Evolutionary conservation across 1,140 invertebrate species (phyloP), one percentile per base, ranked within the genome.

Genomic region (Temnothorax longispinosus): DNA sequence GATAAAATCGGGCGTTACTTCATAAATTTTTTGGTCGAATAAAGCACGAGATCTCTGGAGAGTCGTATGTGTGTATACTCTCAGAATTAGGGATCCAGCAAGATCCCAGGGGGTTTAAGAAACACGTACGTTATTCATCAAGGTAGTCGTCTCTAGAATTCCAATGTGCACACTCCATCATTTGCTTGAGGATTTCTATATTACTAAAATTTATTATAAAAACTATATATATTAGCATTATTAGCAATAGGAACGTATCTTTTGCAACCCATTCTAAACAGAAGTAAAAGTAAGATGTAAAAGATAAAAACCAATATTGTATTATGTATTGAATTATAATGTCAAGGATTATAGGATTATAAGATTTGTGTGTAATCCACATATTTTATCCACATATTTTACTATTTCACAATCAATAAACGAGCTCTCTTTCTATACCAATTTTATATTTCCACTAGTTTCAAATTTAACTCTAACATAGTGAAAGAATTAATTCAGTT

Each of bases 401-500:
- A 72, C 15, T 32, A 50, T 50, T 50, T 50, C 13, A 13, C 8
- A 41, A 71, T 15, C 21, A 54, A 44, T n/a, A 60, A 62, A 13
- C 41, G 10, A 32, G 38, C 27, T 50, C 7, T 3, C 35, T 84
- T 60, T 54, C 38, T 47, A 84, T n/a, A 74, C 4, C 0, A 35
- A 13, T 56, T 75, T 74, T 38, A 75, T 75, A 84, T 75, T 58
- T n/a, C 18, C 67, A 32, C 69, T 21, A 15, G 54, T 74, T 41
- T 84, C 54, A 84, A 82, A 84, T 84, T 75, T 35, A 18, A 2
- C 27, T 74, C 41, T 74, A 74, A 52, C 54, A 75, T 74, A 60
- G 69, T 60, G 54, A 47, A 84, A 84, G 69, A 75, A 84, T 84
- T 84, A 74, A 74, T 74, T 84, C 69, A 84, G 69, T 84, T 84